Base-by-base conservation (phyloP, 1,140 invertebrate species). In the Drosophila rhopaloa region DNA sequence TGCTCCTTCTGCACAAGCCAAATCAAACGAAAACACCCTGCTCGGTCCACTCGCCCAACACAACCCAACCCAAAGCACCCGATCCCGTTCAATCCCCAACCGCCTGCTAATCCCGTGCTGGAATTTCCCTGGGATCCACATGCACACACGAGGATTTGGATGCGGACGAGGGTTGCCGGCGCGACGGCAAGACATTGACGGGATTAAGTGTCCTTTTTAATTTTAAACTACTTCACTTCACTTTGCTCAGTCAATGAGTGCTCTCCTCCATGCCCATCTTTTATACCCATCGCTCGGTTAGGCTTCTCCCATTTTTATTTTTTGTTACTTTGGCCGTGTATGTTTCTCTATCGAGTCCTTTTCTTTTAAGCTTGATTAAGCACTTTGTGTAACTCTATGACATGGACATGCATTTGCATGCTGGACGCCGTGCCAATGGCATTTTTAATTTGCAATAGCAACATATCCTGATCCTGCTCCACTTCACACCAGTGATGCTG, bases 141-240 rank as follows among this genome's bases (percentile, higher is more conserved):
- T 63, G 54, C 61, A 40, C 37, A 37, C 24, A 38, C 48, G 24
- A 38, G 41, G 66, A 51, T 67, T 35, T 27, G 58, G 37, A 37
- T 51, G 9, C 13, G 44, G 44, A 47, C 14, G n/a, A 11, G 47
- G 59, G 63, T n/a, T 40, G 76, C 32, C 46, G 44, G 74, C 81
- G 73, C 67, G 75, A 53, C 65, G 70, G 72, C 73, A 82, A 62
- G 59, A 77, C 82, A 72, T 79, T 79, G 75, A 82, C 83, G 71
- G 84, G 84, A 89, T 89, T 83, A 75, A 84, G 80, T 89, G 84
- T 89, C 84, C 84, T 84, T 88, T 89, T 89, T 88, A 88, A 88
- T 88, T 88, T 89, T 81, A 78, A 88, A 88, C 77, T 83, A 88
- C 84, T 88, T 83, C 84, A 81, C 80, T 81, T 88, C 71, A 84